Base-by-base conservation (phyloP, 2,888 invertebrate genomes). In the Nematopogon swammerdamellus region DNA sequence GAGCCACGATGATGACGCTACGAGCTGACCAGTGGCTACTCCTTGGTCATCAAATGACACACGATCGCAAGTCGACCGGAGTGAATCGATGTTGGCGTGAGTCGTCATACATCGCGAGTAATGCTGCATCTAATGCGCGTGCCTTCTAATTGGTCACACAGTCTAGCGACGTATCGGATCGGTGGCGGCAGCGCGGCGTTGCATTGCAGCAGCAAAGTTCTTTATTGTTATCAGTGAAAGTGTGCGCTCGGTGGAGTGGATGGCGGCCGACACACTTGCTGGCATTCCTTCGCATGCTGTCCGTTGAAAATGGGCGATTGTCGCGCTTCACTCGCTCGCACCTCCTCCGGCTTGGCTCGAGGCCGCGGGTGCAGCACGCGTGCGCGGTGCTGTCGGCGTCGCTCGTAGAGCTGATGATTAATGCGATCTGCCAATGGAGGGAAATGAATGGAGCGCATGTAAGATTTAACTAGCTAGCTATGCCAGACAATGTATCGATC, bases 301-400 rank as follows among this genome's bases (percentile, higher is more conserved):
- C 25, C 25, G 25, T 25, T 25, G 36, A 14, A 14, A 14, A 36
- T 36, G 36, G 36, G 3, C 14, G 36, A 36, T 14, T 64, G 71
- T 68, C 60, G 64, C 72, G 71, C 67, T 72, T 63, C 65, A 70
- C 63, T 72, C 67, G 64, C 59, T 58, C 54, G 61, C 56, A 53
- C 54, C 55, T 54, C 51, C 55, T 57, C 58, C 25, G 4, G 25
- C 25, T 25, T 8, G 5, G 25, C 25, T 25, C n/a, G n/a, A n/a
- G n/a, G n/a, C n/a, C n/a, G n/a, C n/a, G n/a, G n/a, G n/a, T n/a
- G n/a, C n/a, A n/a, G n/a, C n/a, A n/a, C n/a, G n/a, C n/a, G n/a
- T n/a, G n/a, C 25, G 25, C 25, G 25, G 10, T 25, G 25, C 25
- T 25, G 25, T 25, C 25, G 4, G 25, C 25, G 10, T 25, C 25